Evolutionary conservation across 2,888 invertebrate species (phyloP).

Genomic region (Oasisia sp.): DNA sequence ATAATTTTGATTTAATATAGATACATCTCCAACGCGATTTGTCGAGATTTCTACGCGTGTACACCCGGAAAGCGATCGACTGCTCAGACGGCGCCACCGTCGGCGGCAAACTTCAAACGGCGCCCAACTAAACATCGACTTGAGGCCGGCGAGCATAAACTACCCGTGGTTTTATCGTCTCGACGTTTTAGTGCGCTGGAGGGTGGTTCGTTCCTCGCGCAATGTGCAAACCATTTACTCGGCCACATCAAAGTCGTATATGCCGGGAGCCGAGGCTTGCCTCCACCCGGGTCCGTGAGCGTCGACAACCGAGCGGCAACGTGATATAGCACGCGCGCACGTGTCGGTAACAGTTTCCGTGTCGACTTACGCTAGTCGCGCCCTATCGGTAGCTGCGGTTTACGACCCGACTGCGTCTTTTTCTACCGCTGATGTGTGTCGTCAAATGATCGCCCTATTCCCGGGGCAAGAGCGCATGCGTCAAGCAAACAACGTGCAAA

Average conservation of each 20-base stretch:
- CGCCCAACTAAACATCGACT: neutral
- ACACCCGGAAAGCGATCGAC: neutral
- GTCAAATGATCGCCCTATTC: neutral
- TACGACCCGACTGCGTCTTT: neutral
- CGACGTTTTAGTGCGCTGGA: neutral
- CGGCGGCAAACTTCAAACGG: neutral
- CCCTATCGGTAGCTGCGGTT: neutral
- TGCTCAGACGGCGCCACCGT: neutral
- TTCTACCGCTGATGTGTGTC: neutral
- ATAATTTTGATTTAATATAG: no score
- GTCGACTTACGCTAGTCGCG: neutral
- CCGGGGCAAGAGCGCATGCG: neutral
- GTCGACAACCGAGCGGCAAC: neutral
- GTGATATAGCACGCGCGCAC: neutral
- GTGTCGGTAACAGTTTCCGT: neutral
- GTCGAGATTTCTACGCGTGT: neutral
- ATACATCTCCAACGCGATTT: no score
- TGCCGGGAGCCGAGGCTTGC: neutral
- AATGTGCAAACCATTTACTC: neutral
- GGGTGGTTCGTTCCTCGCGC: neutral
- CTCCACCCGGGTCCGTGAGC: neutral
- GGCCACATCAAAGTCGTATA: neutral
- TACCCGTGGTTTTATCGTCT: conserved; percentile 10
- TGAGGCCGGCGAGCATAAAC: neutral
- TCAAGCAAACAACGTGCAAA: neutral